Base-by-base conservation (phyloP, 2,888 invertebrate genomes). In the Ceramica pisi region DNA sequence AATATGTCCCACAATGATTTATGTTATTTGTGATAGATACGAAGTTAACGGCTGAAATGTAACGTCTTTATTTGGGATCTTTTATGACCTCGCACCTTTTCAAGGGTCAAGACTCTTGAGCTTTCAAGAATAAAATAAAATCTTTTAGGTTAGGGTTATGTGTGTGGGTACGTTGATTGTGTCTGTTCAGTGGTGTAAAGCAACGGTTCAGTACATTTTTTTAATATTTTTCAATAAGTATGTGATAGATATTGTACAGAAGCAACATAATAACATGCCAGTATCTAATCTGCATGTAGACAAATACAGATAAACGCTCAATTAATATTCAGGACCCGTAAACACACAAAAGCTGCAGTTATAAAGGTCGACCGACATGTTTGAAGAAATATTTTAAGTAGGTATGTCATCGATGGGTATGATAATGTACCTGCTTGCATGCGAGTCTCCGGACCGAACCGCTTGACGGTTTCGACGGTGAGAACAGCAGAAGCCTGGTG, bases 401-500 rank as follows among this genome's bases (percentile, higher is more conserved):
- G 21, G 8, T 35, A 12, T 19, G 23, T 23, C n/a, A 19, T 46
- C 31, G 21, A 35, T 21, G n/a, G 26, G 19, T 48, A 41, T 21
- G 51, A 46, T 46, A 14, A 60, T 94, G 91, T 96, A 97, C 97
- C 97, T 97, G 97, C 96, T 91, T 97, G 96, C 93, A 97, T 96
- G 75, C 96, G 96, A 67, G 96, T 92, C 78, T 96, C 96, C 21
- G 96, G 94, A 44, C 97, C 97, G 87, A 97, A 97, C 71, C 96
- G 96, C 81, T 93, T 95, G 76, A 96, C 94, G 62, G 97, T 96
- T 67, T 97, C 97, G 68, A 96, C 95, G 75, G 97, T 93, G 71
- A 97, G 91, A 55, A 97, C 95, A 14, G 97, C 97, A 44, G 96
- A 95, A n/a, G 97, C 97, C 53, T 97, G 96, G 83, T 98, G 97